These are phyloP conservation scores for Pollimyrus isidori DNA, from an alignment of 2,113 vertebrate genomes.

Conservation along the genomic window DNA sequence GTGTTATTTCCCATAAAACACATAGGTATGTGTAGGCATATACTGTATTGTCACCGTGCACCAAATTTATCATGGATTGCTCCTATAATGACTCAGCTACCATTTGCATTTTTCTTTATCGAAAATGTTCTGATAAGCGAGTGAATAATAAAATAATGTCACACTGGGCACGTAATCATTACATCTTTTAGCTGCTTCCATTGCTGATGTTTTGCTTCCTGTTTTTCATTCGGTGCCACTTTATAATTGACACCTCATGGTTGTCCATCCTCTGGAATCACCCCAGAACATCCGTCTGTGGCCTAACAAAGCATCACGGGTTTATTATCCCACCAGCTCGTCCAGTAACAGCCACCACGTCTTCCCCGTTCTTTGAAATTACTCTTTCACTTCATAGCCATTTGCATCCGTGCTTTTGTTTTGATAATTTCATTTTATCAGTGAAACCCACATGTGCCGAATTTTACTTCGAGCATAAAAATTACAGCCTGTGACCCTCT, in stretches of 20 bases:
- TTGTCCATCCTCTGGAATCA: background rate
- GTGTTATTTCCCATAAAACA: background rate
- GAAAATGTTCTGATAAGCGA: background rate
- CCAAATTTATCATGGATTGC: background rate
- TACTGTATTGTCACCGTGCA: background rate
- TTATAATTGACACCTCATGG: background rate
- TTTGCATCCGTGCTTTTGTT: background rate
- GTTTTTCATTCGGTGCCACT: background rate
- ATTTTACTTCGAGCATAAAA: background rate
- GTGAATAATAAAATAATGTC: background rate
- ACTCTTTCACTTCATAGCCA: conserved; percentile 6
- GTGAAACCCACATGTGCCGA: background rate
- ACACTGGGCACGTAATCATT: background rate
- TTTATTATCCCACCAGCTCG: background rate
- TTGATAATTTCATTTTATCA: background rate
- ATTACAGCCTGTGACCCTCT: background rate
- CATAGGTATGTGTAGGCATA: background rate
- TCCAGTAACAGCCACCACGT: background rate
- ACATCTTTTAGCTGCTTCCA: background rate
- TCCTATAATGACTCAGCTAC: background rate
- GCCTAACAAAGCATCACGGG: background rate
- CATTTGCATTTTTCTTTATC: background rate
- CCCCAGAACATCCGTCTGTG: background rate
- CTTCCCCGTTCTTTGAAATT: background rate
- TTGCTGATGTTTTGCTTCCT: background rate